Base-by-base conservation (phyloP, 2,113 vertebrate genomes). In the Cariama cristata region DNA sequence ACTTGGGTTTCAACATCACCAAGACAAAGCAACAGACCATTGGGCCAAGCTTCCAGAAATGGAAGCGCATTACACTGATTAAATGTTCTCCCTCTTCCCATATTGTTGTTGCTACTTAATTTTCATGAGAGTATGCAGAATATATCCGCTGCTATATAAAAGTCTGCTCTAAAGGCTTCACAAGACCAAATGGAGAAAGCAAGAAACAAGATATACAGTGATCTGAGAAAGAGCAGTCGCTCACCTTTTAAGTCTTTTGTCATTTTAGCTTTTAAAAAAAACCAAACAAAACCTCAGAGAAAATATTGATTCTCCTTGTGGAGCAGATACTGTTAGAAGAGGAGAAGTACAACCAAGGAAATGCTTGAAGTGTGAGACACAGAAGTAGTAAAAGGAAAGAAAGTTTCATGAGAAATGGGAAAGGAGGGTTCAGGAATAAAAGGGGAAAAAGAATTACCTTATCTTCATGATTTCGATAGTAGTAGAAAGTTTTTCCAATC, bases 401-500 rank as follows among this genome's bases (percentile, higher is more conserved):
- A 67, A 82, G 9, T 3, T 33, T 84, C 7, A 8, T 33, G 26
- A 45, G 20, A 95, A 92, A 69, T 24, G 2, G 50, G 28, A 73
- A 79, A 90, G 40, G 20, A 89, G 5, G 2, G 6, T 69, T 73
- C 35, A 69, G 44, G 16, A 81, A 64, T 16, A 72, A 68, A 66
- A 83, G 3, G 52, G 26, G 6, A 21, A 89, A 76, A 75, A 16
- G 13, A 92, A 87, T 87, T 90, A 99, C 99, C 98, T 99, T 99
- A 95, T 99, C 99, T 42, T 99, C 99, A 93, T 99, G 98, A 96
- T 99, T 99, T 68, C 99, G 98, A 92, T 98, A 99, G 88, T 99
- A 99, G 96, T 98, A 98, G 95, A 99, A 99, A 35, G 98, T 92
- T 91, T 98, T 99, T 90, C 99, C 99, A 50, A 99, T 98, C 93